Percentiles rank a stretch among this genome's conserved stretches.
Evolutionary conservation across 2,888 invertebrate species (phyloP).

Genomic region (Tubulanus polymorphus): DNA sequence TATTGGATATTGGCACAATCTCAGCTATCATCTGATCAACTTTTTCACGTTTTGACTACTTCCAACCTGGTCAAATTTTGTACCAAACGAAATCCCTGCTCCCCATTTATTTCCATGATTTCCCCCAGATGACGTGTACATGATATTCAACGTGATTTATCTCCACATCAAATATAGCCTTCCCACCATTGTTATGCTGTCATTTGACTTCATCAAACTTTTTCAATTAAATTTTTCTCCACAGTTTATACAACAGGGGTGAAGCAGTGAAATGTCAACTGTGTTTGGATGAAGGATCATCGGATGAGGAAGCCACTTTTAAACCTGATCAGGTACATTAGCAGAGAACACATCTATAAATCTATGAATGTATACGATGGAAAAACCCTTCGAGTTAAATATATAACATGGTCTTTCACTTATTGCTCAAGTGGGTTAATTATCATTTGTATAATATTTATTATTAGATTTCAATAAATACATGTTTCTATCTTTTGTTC

Average conservation of each 20-base stretch:
- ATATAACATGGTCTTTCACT: no score
- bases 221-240: not conserved
- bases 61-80: not conserved
- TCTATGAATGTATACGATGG: not conserved
- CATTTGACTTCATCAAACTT: not conserved
- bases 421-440: no score
- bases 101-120: not conserved
- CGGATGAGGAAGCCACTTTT: constrained; percentile 21
- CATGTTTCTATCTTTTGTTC: not conserved
- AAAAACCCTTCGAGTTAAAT: no score
- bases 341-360: not conserved
- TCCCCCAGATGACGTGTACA: no score
- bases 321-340: constrained; percentile 23
- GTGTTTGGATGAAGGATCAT: constrained; percentile 23
- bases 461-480: not conserved
- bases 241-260: constrained; percentile 3
- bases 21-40: no score
- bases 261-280: constrained; percentile 22
- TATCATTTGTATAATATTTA: not conserved
- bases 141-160: no score
- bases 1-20: no score
- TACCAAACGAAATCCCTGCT: not conserved
- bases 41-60: no score
- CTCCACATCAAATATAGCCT: no score
- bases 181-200: no score